Evolutionary conservation across 2,888 invertebrate genomes (phyloP), one percentile per base, ranked within the genome.

Genomic region (Lissocephala sabroskyi): DNA sequence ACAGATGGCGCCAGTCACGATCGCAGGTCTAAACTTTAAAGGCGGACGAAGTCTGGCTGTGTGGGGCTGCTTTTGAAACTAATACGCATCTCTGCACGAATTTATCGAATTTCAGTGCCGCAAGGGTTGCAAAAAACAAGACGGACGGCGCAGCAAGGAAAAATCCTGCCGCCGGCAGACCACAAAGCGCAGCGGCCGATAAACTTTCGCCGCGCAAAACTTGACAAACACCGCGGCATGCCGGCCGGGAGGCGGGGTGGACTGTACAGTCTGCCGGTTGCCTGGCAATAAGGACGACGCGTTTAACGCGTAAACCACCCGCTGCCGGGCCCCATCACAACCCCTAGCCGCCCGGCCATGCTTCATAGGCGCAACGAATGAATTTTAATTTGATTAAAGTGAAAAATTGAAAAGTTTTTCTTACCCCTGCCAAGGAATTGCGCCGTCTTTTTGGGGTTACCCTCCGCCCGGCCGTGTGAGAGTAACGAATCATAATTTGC

Each of bases 371-470:
- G 74, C 64, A 65, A 60, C 81, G 80, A 80, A 81, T 80, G 79
- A 80, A 80, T 79, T 79, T 80, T 81, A 80, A 81, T 81, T 81
- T 71, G 79, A 81, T 81, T 80, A 73, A 78, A 79, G 62, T 65
- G 67, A 74, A 74, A 76, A 81, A 78, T 70, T 76, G 55, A 61
- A 76, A 78, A 75, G 58, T 59, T 43, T 13, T 13, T 32, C n/a
- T 10, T 10, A 10, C n/a, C 11, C n/a, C 37, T 42, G 48, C 17
- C 43, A 41, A 43, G 47, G 35, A 35, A 16, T 35, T 11, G 35
- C 10, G 16, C 17, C n/a, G 5, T 23, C 23, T 7, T 23, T 23
- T 23, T 3, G 23, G 3, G 17, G 35, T 35, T 10, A 16, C 16
- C 13, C 16, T 35, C 23, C 16, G 35, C 35, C 16, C 16, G 16